Evolutionary conservation across 1,140 invertebrate genomes (phyloP).

Genomic region (Drosophila simulans): DNA sequence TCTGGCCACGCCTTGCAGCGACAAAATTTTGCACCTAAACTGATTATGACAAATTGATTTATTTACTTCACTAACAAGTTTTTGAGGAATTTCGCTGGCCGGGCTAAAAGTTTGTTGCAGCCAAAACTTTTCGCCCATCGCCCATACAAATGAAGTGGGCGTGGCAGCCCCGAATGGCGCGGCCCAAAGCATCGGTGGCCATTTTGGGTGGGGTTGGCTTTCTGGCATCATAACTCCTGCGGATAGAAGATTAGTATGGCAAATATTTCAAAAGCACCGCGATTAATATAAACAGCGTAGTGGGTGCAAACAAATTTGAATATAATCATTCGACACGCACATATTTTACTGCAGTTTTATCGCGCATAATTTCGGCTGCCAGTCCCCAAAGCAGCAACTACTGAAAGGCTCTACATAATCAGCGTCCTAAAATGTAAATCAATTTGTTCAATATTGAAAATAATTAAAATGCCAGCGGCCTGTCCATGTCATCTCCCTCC

Average conservation of each 20-base stretch:
- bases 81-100: constrained; percentile 69
- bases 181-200: not conserved
- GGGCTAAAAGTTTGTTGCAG: constrained; percentile 68
- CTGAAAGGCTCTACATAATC: constrained; percentile 69
- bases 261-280: constrained; percentile 66
- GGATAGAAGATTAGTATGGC: constrained; percentile 60
- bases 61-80: constrained; percentile 84
- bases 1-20: constrained; percentile 66
- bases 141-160: constrained; percentile 67
- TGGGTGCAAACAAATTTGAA: constrained; percentile 63
- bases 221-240: not conserved
- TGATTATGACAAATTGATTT: constrained; percentile 84
- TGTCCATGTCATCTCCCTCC: constrained; percentile 12
- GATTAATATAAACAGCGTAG: constrained; percentile 71
- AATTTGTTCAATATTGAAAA: constrained; percentile 83
- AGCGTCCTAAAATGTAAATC: constrained; percentile 78
- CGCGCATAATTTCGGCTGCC: constrained; percentile 57
- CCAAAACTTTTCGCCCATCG: constrained; percentile 54
- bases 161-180: constrained; percentile 1
- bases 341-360: constrained; percentile 76
- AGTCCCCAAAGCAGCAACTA: constrained; percentile 26
- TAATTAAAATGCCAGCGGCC: constrained; percentile 77
- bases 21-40: constrained; percentile 80
- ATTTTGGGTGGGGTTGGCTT: not conserved
- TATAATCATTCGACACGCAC: constrained; percentile 68